Evolutionary conservation across 30 jellyfish, hydroid and myxozoan genomes (phyloP), one percentile per base, ranked within the genome.

Genomic region (Hydractinia symbiolongicarpus): DNA sequence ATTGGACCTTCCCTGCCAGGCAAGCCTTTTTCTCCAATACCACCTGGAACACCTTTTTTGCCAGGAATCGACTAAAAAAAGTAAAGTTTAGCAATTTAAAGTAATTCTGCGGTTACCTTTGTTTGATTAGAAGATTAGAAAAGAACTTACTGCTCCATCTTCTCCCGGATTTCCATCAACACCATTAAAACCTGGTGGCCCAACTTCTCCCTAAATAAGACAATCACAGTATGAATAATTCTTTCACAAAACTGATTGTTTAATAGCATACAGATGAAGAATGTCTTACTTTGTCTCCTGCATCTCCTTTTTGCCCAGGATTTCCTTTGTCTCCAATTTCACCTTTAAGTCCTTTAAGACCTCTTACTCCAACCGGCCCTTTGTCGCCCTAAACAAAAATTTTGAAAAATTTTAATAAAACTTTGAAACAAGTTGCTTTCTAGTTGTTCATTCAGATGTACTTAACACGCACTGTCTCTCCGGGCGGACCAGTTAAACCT

Each of bases 1-100:
- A 54, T 21, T 21, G 82, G 82, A 50, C 96, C 96, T 14, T 81
- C 85, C 4, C 87, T 77, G 7, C 96, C 97, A 13, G 53, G 82
- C 8, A 57, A 68, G 0, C 96, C 96, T 68, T 61, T 81, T 44
- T 40, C 56, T 53, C 95, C 95, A 10, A 44, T 71, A 66, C 72
- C 78, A 7, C 97, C 86, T 54, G 81, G 86, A 15, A 5, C 61
- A 7, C 86, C 86, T 60, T 78, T 78, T 58, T 6, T 60, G 50
- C 86, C 86, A 17, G 44, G 81, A 10, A 55, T 16, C 16, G 74
- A 51, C 74, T 64, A 13, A 4, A 13, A 64, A 2, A 58, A 30
- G 44, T 30, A 30, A 30, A 30, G 1, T 30, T 30, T 30, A 30
- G 2, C 44, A 2, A 30, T 30, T 30, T 30, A 30, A 30, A 30